A percentile compares a stretch with the other conserved stretches of the same genome.
These are phyloP conservation scores for Drepana falcataria DNA, from an alignment of 2,888 invertebrate genomes.

Conservation along the genomic window DNA sequence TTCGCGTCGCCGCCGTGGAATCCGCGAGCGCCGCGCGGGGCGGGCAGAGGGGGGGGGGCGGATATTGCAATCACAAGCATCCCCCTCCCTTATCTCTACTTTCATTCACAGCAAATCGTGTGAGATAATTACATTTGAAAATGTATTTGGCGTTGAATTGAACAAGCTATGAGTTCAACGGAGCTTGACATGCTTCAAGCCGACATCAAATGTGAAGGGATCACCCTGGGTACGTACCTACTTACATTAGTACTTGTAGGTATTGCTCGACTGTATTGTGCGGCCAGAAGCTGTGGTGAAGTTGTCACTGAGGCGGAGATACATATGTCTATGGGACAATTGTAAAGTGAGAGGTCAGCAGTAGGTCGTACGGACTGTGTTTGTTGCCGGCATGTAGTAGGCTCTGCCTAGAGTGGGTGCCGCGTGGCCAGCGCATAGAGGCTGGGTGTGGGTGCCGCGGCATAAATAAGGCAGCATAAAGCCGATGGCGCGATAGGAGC, in stretches of 20 bases:
- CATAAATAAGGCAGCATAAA: conserved; percentile 31
- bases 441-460: background rate
- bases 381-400: background rate
- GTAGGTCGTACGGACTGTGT: too few relatives aligned
- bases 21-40: background rate
- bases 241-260: too few relatives aligned
- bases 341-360: too few relatives aligned
- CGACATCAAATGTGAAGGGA: too few relatives aligned
- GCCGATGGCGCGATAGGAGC: conserved; percentile 24
- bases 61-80: conserved; percentile 35
- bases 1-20: conserved; percentile 24
- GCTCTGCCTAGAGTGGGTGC: background rate
- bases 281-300: too few relatives aligned
- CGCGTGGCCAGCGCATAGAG: too few relatives aligned
- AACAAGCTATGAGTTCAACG: background rate
- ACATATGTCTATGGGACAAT: too few relatives aligned
- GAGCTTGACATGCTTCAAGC: too few relatives aligned
- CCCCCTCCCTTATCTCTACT: conserved; percentile 7
- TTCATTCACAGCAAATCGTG: conserved; percentile 30
- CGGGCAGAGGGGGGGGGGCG: conserved; percentile 13
- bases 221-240: too few relatives aligned
- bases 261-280: too few relatives aligned
- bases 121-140: conserved; percentile 26
- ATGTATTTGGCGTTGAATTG: conserved; percentile 4
- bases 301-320: too few relatives aligned